Conservation (phyloP, 2,888 invertebrate species). For the Ennomos quercinarius region DNA sequence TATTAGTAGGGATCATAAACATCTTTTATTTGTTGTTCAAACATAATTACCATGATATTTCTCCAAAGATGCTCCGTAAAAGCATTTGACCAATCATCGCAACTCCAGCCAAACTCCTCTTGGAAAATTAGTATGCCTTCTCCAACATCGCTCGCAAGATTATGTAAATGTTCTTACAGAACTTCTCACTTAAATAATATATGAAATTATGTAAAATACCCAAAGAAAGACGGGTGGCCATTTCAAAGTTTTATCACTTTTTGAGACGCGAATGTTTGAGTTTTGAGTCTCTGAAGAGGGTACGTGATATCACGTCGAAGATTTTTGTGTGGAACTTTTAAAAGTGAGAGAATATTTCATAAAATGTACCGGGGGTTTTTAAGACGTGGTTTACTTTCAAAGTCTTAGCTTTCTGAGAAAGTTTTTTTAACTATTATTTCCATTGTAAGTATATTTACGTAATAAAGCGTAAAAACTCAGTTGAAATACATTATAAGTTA, state of each 20-base stretch:
- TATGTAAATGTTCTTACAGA: constrained; percentile 54
- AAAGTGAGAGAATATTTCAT: constrained; percentile 6
- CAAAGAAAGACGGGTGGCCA: constrained; percentile 45
- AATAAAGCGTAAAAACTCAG: too few species aligned
- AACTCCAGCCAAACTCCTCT: constrained; percentile 25
- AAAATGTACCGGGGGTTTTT: constrained; percentile 7
- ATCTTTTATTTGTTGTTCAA: too few species aligned
- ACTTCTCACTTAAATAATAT: constrained; percentile 65
- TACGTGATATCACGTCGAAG: constrained; percentile 35
- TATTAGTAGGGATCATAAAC: too few species aligned
- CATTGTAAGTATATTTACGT: not conserved
- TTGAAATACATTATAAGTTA: too few species aligned
- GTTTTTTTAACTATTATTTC: constrained; percentile 15
- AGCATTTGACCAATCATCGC: constrained; percentile 32
- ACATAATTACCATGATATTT: too few species aligned
- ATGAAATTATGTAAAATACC: constrained; percentile 64
- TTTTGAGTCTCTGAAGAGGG: constrained; percentile 25
- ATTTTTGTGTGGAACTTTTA: constrained; percentile 17
- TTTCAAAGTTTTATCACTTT: constrained; percentile 53
- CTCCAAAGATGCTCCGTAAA: not conserved
- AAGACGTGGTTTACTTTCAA: constrained; percentile 4
- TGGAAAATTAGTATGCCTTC: constrained; percentile 39
- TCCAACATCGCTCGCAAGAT: constrained; percentile 46
- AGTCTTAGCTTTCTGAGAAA: not conserved
- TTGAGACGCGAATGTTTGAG: constrained; percentile 41